Base-by-base conservation (phyloP, 2,888 invertebrate species). In the Andrena flavipes region DNA sequence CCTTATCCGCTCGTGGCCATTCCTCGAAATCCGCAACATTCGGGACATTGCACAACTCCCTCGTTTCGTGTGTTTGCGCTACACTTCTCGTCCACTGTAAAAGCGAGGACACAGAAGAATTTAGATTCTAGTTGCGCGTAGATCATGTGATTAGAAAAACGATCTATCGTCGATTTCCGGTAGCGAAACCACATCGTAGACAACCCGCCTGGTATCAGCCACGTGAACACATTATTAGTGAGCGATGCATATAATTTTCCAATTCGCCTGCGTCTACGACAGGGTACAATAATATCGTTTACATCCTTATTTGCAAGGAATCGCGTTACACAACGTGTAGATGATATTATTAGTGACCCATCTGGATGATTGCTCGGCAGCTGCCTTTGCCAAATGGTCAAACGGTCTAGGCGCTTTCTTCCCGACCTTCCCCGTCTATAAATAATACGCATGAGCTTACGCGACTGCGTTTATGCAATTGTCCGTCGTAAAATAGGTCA, bases 331-430 rank as follows among this genome's bases (percentile, higher is more conserved):
- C 85, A 88, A 88, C 78, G 63, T 67, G 69, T 30, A 77, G 82
- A 78, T 64, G 88, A 88, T 88, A 88, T 88, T 88, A 88, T 88
- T 88, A 88, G 88, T 87, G 88, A 87, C 76, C 80, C 74, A 82
- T 70, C 88, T 82, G 83, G 87, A 88, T 88, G 88, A 88, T 88
- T 77, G 84, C 88, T 87, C 82, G 79, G 85, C 85, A 87, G 88
- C 88, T 88, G 88, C 75, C 85, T 88, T 78, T 88, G 88, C 88
- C 88, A 88, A 88, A 88, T 85, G 88, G 88, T 88, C 88, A 87
- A 87, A 87, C 84, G 84, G 87, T 88, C 89, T 88, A 88, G 87
- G 86, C 83, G 89, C 88, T 88, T 88, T 88, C 89, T 88, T 88
- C 85, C 87, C 88, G 87, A 88, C 88, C 88, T 88, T 87, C 88